Conservation (phyloP, 1,140 invertebrate species). For the Globodera ellingtonae region DNA sequence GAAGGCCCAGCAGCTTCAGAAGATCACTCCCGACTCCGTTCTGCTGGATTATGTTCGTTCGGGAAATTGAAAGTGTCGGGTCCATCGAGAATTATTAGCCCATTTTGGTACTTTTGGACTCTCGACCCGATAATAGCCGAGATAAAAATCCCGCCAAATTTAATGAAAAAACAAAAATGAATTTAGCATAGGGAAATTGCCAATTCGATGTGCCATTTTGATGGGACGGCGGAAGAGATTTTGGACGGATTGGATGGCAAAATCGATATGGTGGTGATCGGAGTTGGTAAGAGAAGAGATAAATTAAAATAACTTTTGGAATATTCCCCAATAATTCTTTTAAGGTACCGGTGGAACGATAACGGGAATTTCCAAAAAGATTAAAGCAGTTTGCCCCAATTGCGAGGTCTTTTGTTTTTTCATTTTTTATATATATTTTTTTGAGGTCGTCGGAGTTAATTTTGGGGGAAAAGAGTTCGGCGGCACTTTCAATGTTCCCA, state of each 20-base stretch:
- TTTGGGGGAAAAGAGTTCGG: conserved; percentile 77
- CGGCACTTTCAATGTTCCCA: conserved; percentile 92
- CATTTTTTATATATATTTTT: conserved; percentile 74
- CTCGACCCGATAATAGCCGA: no score
- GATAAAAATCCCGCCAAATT: no score
- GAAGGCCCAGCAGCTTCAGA: conserved; percentile 79
- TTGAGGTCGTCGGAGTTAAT: conserved; percentile 76
- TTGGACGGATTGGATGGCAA: conserved; percentile 75
- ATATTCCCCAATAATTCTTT: neutral
- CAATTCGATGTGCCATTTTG: conserved; percentile 89
- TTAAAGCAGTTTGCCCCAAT: conserved; percentile 76
- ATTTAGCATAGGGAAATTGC: conserved; percentile 79
- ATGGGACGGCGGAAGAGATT: conserved; percentile 84
- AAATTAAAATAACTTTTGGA: neutral
- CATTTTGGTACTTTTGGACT: no score
- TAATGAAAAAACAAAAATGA: neutral
- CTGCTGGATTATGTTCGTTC: conserved; percentile 84
- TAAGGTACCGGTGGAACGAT: conserved; percentile 80
- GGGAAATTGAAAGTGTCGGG: neutral
- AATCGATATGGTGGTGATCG: conserved; percentile 80
- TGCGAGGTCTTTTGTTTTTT: conserved; percentile 81
- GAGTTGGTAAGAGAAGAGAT: conserved; percentile 71
- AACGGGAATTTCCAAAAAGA: conserved; percentile 77
- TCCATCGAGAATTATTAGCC: neutral
- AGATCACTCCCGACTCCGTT: conserved; percentile 85